Evolutionary conservation across 1,140 invertebrate genomes (phyloP).

Genomic region (Drosophila pachea): DNA sequence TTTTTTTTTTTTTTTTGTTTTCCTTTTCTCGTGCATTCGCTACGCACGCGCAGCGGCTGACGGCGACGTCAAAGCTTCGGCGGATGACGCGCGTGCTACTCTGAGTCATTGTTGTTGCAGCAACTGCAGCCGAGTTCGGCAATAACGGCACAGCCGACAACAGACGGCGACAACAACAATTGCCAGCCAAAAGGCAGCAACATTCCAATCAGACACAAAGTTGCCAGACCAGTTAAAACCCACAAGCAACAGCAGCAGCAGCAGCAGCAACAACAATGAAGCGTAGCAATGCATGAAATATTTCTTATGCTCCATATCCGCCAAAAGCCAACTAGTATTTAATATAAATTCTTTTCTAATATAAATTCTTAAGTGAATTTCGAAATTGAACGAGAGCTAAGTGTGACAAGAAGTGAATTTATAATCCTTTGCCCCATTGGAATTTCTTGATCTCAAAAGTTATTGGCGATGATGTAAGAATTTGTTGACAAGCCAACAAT

Average conservation of each 20-base stretch:
- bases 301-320: constrained; percentile 72
- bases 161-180: constrained; percentile 21
- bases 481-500: constrained; percentile 4
- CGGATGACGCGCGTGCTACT: constrained; percentile 9
- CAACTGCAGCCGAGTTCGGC: constrained; percentile 14
- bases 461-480: constrained; percentile 9
- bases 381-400: constrained; percentile 4
- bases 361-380: constrained; percentile 8
- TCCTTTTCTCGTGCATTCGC: constrained; percentile 31
- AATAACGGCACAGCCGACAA: constrained; percentile 9
- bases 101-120: constrained; percentile 30
- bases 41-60: constrained; percentile 43
- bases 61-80: neutral
- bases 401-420: too few species aligned
- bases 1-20: constrained; percentile 4
- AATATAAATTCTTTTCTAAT: constrained; percentile 12
- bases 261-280: constrained; percentile 25
- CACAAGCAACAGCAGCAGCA: constrained; percentile 37
- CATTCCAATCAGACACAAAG: constrained; percentile 70
- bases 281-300: constrained; percentile 60
- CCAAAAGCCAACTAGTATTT: constrained; percentile 42
- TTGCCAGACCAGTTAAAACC: constrained; percentile 69
- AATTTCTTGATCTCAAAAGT: too few species aligned
- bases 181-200: constrained; percentile 56
- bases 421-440: too few species aligned